Evolutionary conservation across 1,140 invertebrate species (phyloP), one percentile per base, ranked within the genome.

Genomic region (Calephelis nemesis): DNA sequence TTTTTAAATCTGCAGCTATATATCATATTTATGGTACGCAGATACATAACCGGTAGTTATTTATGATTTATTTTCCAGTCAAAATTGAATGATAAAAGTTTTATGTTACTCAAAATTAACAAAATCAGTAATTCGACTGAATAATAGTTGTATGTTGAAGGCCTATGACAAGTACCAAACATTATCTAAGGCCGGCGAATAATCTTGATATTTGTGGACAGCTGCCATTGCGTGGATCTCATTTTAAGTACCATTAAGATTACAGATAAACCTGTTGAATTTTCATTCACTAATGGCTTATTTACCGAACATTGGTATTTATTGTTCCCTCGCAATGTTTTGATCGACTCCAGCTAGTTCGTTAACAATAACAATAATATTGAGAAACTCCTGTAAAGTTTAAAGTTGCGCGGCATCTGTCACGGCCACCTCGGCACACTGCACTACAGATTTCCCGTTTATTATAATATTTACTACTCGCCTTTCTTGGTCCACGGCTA

Each of bases 401-500:
- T 66, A 75, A 72, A 72, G 67, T 77, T 74, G 77, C 73, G 19
- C 74, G 77, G 76, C 76, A 72, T 67, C 73, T 76, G 77, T 82
- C 83, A 82, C 63, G 80, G 80, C 80, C 79, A 82, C 80, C 74
- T 87, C 85, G 90, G 91, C 91, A 92, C 90, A 92, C 91, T 91
- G 90, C 90, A 92, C 92, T 82, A 92, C 87, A 84, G 83, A 77
- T 91, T 91, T 91, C 89, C 87, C 78, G 90, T 88, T 92, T 90
- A 90, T 90, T 91, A 88, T 85, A 92, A 91, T 90, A 91, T 91
- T 90, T 88, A 89, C 82, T 82, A 89, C 79, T 85, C 91, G 87
- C 91, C 92, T 93, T 93, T 93, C 92, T 93, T 93, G 92, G 92
- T 78, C 90, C 85, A 88, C 82, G 78, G 81, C 92, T 92, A 90